Conservation (phyloP, 2,888 invertebrate genomes). For the Drosophila neotestacea region DNA sequence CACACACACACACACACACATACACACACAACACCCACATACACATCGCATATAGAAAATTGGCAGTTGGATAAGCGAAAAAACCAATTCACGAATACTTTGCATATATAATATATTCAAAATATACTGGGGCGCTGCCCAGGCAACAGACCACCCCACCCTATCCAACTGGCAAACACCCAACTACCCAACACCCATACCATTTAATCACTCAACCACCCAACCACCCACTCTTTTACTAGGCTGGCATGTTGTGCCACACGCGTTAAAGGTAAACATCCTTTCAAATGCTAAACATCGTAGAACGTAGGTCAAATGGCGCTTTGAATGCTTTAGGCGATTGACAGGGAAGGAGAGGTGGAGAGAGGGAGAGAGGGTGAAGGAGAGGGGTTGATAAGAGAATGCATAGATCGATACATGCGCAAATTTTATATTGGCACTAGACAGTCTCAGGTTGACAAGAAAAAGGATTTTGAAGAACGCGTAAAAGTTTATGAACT, state of each 20-base stretch:
- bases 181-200: constrained; percentile 12
- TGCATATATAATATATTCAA: constrained; percentile 85
- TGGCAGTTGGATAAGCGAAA: constrained; percentile 83
- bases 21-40: constrained; percentile 46
- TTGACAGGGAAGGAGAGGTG: constrained; percentile 23
- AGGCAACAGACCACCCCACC: constrained; percentile 52
- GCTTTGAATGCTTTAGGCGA: constrained; percentile 46
- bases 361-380: not conserved
- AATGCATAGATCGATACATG: constrained; percentile 45
- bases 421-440: constrained; percentile 41
- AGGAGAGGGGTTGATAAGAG: constrained; percentile 1
- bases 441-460: not conserved
- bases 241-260: constrained; percentile 50
- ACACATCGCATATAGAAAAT: constrained; percentile 74
- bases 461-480: not conserved
- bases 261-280: constrained; percentile 83
- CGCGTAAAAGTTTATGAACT: not conserved
- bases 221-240: constrained; percentile 13
- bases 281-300: constrained; percentile 70
- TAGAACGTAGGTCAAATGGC: constrained; percentile 71
- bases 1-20: constrained; percentile 32
- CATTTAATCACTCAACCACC: not conserved
- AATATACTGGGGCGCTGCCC: constrained; percentile 76
- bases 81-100: constrained; percentile 86
- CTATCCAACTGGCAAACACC: constrained; percentile 37